Percentiles rank a stretch among this genome's conserved stretches.
These are phyloP conservation scores for Chelonus formosanus DNA, from an alignment of 2,888 invertebrate species.

Conservation along the genomic window DNA sequence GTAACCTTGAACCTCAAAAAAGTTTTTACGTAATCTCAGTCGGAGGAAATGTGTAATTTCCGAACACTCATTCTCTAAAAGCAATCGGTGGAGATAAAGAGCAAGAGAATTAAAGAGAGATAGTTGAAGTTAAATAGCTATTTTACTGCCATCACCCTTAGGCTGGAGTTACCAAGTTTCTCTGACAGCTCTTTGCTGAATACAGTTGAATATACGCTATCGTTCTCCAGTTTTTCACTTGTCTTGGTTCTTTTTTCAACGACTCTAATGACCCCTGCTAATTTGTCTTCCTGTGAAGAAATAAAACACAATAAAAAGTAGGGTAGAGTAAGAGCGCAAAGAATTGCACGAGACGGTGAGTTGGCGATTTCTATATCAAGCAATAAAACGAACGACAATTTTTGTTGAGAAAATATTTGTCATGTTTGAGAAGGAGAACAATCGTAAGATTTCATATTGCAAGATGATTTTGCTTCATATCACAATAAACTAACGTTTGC, in stretches of 20 bases:
- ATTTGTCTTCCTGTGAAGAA: slow-evolving; percentile 27
- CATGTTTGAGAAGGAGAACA: background rate
- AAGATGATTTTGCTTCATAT: slow-evolving; percentile 3
- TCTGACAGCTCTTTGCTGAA: slow-evolving; percentile 3
- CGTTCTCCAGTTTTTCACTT: background rate
- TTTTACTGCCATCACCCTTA: slow-evolving; percentile 2
- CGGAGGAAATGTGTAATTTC: slow-evolving; percentile 9
- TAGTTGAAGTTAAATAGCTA: slow-evolving; percentile 11
- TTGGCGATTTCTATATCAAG: slow-evolving; percentile 11
- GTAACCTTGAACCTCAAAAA: slow-evolving; percentile 13
- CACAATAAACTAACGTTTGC: slow-evolving; percentile 7
- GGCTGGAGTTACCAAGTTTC: background rate
- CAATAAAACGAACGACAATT: slow-evolving; percentile 19
- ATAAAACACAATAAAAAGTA: slow-evolving; percentile 13
- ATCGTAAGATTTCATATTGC: slow-evolving; percentile 13
- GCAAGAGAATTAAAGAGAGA: background rate
- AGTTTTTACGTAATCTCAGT: background rate
- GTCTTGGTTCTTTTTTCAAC: slow-evolving; percentile 18
- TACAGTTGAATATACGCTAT: slow-evolving; percentile 1
- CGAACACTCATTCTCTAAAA: slow-evolving; percentile 14
- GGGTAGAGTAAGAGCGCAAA: background rate
- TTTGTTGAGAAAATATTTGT: slow-evolving; percentile 10
- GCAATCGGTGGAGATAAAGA: slow-evolving; percentile 7
- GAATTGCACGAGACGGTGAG: slow-evolving; percentile 15
- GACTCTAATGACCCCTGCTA: slow-evolving; percentile 27